Conservation (phyloP, 1,140 invertebrate species). For the Tribolium madens region DNA sequence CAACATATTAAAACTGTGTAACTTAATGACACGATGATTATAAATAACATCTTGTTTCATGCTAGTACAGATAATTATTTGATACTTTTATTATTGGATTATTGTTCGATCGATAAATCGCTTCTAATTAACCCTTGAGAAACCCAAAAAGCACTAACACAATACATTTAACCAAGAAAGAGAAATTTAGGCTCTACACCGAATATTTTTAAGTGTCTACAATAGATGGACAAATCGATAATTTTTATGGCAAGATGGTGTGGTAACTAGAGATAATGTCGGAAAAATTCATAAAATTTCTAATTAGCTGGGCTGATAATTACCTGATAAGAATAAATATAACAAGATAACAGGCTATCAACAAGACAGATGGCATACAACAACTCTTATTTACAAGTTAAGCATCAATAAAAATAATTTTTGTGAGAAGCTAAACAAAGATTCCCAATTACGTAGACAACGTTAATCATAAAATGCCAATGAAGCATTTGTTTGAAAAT, state of each 20-base stretch:
- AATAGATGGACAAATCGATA: neutral
- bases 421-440: neutral
- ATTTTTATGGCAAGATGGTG: neutral
- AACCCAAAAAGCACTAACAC: too few species aligned
- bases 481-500: neutral
- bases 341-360: neutral
- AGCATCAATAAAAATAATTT: neutral
- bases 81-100: neutral
- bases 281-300: neutral
- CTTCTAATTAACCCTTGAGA: too few species aligned
- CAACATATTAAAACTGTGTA: constrained; percentile 33
- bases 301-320: neutral
- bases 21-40: constrained; percentile 21
- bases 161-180: too few species aligned
- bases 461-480: neutral
- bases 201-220: neutral
- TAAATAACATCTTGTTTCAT: constrained; percentile 8
- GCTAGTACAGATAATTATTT: neutral
- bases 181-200: too few species aligned
- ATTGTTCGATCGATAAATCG: neutral
- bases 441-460: neutral
- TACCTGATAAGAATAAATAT: neutral
- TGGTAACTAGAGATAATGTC: neutral
- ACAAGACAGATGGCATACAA: neutral
- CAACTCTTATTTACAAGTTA: neutral